These are phyloP conservation scores for Antheraea assamensis DNA, from an alignment of 2,888 invertebrate species.

Conservation along the genomic window DNA sequence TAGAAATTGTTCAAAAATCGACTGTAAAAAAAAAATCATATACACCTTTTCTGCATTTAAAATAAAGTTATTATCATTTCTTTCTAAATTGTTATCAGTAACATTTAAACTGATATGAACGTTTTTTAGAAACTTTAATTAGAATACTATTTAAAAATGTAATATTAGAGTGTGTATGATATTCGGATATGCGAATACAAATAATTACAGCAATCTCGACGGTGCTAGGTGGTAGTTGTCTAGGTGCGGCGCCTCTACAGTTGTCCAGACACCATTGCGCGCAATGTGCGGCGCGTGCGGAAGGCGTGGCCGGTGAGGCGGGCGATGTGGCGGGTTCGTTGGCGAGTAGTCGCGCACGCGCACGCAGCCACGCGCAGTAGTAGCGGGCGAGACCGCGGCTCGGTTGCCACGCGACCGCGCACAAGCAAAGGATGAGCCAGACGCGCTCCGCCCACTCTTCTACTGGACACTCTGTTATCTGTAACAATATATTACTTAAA, in stretches of 20 bases:
- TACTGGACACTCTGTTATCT: slow-evolving; percentile 92
- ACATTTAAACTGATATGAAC: not conserved
- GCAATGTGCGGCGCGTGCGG: slow-evolving; percentile 85
- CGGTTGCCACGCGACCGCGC: slow-evolving; percentile 96
- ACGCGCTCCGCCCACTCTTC: slow-evolving; percentile 91
- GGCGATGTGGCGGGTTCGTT: slow-evolving; percentile 27
- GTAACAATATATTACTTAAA: slow-evolving; percentile 4
- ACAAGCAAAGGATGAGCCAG: slow-evolving; percentile 94
- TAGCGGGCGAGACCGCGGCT: slow-evolving; percentile 91
- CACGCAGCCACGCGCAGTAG: slow-evolving; percentile 82
- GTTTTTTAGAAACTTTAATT: not conserved
- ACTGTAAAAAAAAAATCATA: too few species aligned
- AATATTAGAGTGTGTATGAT: too few species aligned
- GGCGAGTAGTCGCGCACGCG: slow-evolving; percentile 48
- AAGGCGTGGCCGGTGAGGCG: slow-evolving; percentile 32
- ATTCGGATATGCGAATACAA: too few species aligned
- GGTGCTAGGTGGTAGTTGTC: slow-evolving; percentile 93
- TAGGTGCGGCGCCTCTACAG: slow-evolving; percentile 92
- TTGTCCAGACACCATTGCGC: slow-evolving; percentile 97
- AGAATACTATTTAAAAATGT: not conserved
- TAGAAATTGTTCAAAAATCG: too few species aligned
- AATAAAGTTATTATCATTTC: not conserved
- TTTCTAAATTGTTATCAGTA: not conserved
- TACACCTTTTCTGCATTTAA: too few species aligned
- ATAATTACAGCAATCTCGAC: slow-evolving; percentile 92